phyloP scores from a whole-genome alignment of 2,113 vertebrate species.

The Sakesphorus luctuosus region DNA sequence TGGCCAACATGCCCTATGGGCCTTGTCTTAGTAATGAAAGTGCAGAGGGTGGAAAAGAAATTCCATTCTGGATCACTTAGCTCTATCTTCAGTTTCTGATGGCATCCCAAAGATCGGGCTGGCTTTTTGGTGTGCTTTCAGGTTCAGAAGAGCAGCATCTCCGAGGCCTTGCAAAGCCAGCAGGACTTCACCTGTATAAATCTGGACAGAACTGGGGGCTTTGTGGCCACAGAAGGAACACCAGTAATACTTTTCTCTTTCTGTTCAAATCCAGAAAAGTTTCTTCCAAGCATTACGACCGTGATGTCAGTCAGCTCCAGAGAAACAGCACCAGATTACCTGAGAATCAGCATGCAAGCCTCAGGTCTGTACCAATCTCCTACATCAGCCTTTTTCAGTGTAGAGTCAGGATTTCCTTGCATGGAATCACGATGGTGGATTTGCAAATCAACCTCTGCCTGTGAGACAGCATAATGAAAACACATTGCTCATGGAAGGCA shows the following conservation, averaged over 20 bases:
- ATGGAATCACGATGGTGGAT: not conserved
- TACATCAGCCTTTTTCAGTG: not conserved
- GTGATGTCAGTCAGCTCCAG: not conserved
- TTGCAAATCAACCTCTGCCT: not conserved
- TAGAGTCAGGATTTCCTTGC: not conserved
- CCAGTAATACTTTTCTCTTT: not conserved
- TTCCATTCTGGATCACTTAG: not conserved
- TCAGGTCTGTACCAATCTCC: not conserved
- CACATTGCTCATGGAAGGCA: not conserved
- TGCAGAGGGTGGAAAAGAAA: slow-evolving; percentile 37
- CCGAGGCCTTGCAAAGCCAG: not conserved
- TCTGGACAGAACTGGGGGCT: not conserved
- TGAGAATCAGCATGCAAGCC: not conserved
- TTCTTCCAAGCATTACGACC: not conserved
- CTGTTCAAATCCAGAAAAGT: not conserved
- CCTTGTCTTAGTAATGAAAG: slow-evolving; percentile 38
- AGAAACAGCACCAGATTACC: not conserved
- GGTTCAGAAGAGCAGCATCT: not conserved
- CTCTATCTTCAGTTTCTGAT: not conserved
- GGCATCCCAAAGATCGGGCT: not conserved
- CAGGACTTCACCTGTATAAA: not conserved
- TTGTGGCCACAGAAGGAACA: not conserved
- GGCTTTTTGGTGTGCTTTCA: not conserved
- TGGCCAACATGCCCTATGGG: slow-evolving; percentile 20
- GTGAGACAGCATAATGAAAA: not conserved